These are phyloP conservation scores for Syngnathus floridae DNA, from an alignment of 2,113 vertebrate species.

Conservation along the genomic window DNA sequence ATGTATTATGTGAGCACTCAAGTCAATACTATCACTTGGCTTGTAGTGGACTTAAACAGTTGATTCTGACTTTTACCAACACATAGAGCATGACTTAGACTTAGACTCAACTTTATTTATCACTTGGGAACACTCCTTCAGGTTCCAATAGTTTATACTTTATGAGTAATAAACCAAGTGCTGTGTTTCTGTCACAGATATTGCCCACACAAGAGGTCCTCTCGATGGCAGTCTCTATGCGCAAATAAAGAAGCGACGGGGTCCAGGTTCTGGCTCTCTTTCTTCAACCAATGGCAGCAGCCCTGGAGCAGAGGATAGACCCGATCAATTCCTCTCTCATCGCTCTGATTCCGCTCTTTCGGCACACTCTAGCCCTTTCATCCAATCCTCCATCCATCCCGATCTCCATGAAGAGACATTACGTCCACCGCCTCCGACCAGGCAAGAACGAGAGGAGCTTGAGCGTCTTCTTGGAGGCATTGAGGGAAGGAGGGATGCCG, in stretches of 20 bases:
- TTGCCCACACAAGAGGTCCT: conserved; percentile 81
- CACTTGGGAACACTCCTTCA: no score
- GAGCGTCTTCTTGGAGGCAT: conserved; percentile 83
- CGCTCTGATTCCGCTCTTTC: conserved; percentile 81
- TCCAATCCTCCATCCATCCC: conserved; percentile 67
- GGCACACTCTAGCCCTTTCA: conserved; percentile 66
- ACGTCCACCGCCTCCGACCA: conserved; percentile 66
- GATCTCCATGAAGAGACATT: conserved; percentile 71
- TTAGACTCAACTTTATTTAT: no score
- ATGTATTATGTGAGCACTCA: no score
- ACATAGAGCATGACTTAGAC: no score
- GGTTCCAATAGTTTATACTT: no score
- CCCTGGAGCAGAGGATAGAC: conserved; percentile 46
- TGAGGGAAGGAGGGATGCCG: conserved; percentile 65
- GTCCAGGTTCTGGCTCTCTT: conserved; percentile 57
- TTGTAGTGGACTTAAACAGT: no score
- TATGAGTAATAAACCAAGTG: background rate
- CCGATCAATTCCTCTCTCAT: conserved; percentile 65
- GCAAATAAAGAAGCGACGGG: conserved; percentile 78
- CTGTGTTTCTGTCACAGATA: conserved; percentile 56
- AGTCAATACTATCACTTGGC: no score
- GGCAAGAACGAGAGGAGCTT: conserved; percentile 79
- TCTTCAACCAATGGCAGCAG: conserved; percentile 67
- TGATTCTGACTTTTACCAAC: no score
- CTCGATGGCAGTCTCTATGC: conserved; percentile 87